A percentile compares a stretch with the other conserved stretches of the same genome.
Conservation (phyloP, 2,113 vertebrate genomes). For the Microtus ochrogaster region DNA sequence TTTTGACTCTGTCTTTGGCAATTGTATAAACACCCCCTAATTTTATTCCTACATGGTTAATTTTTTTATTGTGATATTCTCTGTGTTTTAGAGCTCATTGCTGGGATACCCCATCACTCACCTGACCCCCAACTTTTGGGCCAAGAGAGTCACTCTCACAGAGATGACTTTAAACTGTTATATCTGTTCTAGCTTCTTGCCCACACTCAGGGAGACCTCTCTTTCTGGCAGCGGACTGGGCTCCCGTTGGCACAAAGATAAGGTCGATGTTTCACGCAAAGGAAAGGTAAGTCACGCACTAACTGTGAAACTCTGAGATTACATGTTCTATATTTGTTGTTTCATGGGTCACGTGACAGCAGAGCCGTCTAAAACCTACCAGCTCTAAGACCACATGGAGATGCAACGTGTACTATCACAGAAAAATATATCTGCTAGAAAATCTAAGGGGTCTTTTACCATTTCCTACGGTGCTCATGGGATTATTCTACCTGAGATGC, state of each 20-base stretch:
- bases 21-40: not conserved
- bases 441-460: not conserved
- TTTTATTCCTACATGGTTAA: not conserved
- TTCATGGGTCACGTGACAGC: not conserved
- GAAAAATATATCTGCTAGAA: not conserved
- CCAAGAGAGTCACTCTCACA: not conserved
- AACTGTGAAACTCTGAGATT: slow-evolving; percentile 14
- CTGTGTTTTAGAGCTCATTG: not conserved
- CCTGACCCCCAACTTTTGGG: not conserved
- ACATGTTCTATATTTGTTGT: not conserved
- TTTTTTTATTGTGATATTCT: not conserved
- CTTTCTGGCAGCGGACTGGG: not conserved
- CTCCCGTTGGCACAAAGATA: not conserved
- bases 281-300: not conserved
- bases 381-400: not conserved
- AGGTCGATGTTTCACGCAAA: not conserved
- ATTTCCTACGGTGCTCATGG: not conserved
- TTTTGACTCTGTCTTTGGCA: not conserved
- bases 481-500: not conserved
- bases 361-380: not conserved
- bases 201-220: not conserved
- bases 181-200: not conserved
- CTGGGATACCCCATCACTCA: not conserved
- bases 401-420: not conserved
- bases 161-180: not conserved